Percentiles rank a stretch among this genome's conserved stretches.
Evolutionary conservation across 2,888 invertebrate genomes (phyloP).

Genomic region (Torymus auratus): DNA sequence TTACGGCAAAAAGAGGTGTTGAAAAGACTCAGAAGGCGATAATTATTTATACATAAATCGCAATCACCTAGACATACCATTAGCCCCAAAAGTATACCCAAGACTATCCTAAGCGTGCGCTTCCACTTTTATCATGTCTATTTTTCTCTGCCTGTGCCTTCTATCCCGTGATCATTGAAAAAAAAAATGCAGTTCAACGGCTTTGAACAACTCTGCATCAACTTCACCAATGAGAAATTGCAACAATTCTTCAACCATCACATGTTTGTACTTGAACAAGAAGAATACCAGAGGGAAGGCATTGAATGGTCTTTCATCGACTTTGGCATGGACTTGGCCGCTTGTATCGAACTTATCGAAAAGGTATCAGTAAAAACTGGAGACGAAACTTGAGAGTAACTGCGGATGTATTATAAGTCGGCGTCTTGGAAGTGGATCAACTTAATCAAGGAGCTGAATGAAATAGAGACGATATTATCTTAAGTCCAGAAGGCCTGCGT

Average conservation of each 20-base stretch:
- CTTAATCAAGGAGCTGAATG: not conserved
- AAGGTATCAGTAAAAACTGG: slow-evolving; percentile 81
- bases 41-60: slow-evolving; percentile 5
- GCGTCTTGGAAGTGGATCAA: slow-evolving; percentile 4
- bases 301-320: slow-evolving; percentile 98
- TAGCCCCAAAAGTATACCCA: not conserved
- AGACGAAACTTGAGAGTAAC: slow-evolving; percentile 12
- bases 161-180: slow-evolving; percentile 52
- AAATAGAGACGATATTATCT: slow-evolving; percentile 1
- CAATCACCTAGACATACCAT: not conserved
- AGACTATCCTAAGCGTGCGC: slow-evolving; percentile 6
- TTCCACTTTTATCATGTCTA: slow-evolving; percentile 20
- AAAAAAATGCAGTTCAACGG: slow-evolving; percentile 86
- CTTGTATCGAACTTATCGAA: slow-evolving; percentile 96
- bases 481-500: slow-evolving; percentile 12
- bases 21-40: not conserved
- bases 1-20: too few relatives aligned
- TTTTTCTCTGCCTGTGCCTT: slow-evolving; percentile 20
- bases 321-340: slow-evolving; percentile 97
- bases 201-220: slow-evolving; percentile 98
- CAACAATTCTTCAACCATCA: slow-evolving; percentile 99
- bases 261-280: slow-evolving; percentile 98
- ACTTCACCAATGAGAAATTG: slow-evolving; percentile 98
- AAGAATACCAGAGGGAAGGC: slow-evolving; percentile 96
- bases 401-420: slow-evolving; percentile 13